These are phyloP conservation scores for Portevinia maculata DNA, from an alignment of 2,888 invertebrate genomes.

Conservation along the genomic window DNA sequence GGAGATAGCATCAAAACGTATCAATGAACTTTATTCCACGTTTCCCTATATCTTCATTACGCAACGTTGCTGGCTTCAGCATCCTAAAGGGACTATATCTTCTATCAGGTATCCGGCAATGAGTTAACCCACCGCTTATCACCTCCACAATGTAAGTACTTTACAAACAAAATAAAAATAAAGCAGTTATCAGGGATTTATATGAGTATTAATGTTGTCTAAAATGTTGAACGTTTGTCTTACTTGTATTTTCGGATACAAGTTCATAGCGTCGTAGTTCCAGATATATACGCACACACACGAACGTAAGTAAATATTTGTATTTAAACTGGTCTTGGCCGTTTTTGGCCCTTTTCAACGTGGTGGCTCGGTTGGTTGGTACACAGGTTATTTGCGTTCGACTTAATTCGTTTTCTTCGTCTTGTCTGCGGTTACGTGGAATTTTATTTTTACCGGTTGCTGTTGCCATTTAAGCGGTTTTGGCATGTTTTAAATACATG, in stretches of 20 bases:
- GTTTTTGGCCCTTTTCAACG: not conserved
- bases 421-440: not conserved
- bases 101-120: not conserved
- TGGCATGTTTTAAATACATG: not conserved
- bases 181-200: not conserved
- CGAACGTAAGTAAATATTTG: too few relatives aligned
- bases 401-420: not conserved
- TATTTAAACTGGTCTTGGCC: constrained; percentile 8
- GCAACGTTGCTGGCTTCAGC: not conserved
- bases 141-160: not conserved
- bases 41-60: not conserved
- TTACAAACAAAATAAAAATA: not conserved
- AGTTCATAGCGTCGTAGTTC: too few relatives aligned
- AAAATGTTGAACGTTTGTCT: not conserved
- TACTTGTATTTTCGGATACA: not conserved
- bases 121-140: not conserved
- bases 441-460: constrained; percentile 1
- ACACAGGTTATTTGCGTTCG: constrained; percentile 7
- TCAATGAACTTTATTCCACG: constrained; percentile 1
- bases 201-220: not conserved
- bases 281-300: too few relatives aligned
- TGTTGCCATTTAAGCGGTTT: not conserved
- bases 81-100: not conserved
- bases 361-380: not conserved
- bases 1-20: not conserved